A percentile compares a stretch with the other conserved stretches of the same genome.
Conservation (phyloP, 2,888 invertebrate species). For the Abrostola triplasia region DNA sequence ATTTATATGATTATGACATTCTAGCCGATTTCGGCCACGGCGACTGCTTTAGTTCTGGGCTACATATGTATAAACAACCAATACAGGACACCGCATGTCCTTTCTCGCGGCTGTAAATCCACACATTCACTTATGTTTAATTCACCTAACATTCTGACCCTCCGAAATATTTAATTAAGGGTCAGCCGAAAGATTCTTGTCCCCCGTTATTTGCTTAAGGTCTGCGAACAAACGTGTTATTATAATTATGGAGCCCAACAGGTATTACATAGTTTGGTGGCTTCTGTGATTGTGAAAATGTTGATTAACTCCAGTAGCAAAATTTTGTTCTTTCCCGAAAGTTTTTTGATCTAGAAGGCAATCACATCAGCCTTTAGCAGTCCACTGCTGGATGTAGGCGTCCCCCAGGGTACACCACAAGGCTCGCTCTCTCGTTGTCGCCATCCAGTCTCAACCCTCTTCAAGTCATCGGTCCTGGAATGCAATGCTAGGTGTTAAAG, state of each 20-base stretch:
- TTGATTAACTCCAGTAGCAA: background rate
- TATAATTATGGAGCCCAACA: slow-evolving; percentile 33
- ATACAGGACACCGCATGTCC: slow-evolving; percentile 10
- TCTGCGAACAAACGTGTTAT: slow-evolving; percentile 49
- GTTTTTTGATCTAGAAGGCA: background rate
- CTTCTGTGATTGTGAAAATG: slow-evolving; percentile 21
- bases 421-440: no score
- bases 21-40: no score
- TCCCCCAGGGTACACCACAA: no score
- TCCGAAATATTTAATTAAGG: slow-evolving; percentile 79
- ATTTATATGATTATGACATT: no score
- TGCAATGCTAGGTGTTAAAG: no score
- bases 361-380: background rate
- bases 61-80: background rate
- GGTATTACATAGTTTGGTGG: slow-evolving; percentile 9
- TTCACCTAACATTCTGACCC: slow-evolving; percentile 73
- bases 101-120: slow-evolving; percentile 31
- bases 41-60: no score
- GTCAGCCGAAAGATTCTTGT: slow-evolving; percentile 53
- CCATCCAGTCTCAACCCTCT: no score
- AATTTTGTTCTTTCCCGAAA: background rate
- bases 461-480: no score
- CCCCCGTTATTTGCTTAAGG: slow-evolving; percentile 50
- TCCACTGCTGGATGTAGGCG: no score
- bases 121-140: slow-evolving; percentile 70